Conservation (phyloP, 2,113 vertebrate genomes). For the Pituophis catenifer region DNA sequence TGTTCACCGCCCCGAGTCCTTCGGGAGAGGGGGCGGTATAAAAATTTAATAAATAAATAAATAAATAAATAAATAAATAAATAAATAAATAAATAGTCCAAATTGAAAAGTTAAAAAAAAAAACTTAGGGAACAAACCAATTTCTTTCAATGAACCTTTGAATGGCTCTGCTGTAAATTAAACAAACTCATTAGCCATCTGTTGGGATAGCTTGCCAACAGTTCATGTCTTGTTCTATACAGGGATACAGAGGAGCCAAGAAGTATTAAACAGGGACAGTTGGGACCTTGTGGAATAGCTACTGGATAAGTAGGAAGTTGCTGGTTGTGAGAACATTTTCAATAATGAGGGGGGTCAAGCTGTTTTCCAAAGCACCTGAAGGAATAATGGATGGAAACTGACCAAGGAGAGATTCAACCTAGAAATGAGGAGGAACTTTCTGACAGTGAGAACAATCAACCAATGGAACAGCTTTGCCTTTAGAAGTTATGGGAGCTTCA, state of each 20-base stretch:
- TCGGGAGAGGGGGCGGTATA: no score
- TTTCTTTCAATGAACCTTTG: background rate
- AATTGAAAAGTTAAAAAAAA: background rate
- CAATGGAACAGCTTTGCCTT: no score
- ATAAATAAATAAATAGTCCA: no score
- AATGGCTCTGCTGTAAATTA: background rate
- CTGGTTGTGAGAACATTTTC: background rate
- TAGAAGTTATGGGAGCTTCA: no score
- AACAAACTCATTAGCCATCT: background rate
- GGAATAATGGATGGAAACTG: no score
- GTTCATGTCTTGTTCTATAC: background rate
- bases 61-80: no score
- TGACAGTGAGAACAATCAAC: no score
- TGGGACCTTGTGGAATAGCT: background rate
- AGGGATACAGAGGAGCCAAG: background rate
- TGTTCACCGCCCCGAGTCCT: no score
- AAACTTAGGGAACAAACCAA: background rate
- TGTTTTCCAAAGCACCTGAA: no score
- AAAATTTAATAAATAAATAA: no score
- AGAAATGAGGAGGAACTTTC: no score
- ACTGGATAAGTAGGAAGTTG: background rate
- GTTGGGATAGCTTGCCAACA: background rate
- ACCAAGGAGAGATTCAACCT: no score
- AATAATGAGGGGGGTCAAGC: background rate
- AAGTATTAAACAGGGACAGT: background rate